phyloP scores from a whole-genome alignment of 2,113 vertebrate species.

The Oreochromis tanganicae region DNA sequence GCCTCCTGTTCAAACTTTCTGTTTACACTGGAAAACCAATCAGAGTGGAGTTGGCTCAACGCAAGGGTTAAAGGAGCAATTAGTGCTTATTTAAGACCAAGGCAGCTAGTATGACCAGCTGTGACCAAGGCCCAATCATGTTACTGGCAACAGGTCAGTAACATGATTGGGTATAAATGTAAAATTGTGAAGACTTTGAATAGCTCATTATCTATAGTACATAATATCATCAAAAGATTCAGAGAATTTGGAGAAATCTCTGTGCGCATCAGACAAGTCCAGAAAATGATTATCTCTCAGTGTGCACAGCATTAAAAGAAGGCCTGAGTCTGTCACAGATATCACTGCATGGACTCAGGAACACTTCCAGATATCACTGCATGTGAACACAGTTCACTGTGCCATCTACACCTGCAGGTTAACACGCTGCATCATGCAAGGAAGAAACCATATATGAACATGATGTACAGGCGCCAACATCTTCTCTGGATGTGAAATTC shows the following conservation, averaged over 20 bases:
- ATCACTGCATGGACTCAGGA: background rate
- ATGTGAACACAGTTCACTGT: accelerated
- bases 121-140: no score
- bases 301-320: background rate
- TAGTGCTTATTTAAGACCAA: background rate
- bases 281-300: background rate
- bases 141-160: background rate
- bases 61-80: background rate
- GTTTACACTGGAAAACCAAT: background rate
- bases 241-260: background rate
- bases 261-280: background rate
- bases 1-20: background rate
- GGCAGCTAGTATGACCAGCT: background rate
- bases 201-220: background rate
- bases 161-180: background rate
- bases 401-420: background rate
- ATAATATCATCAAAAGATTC: background rate
- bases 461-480: background rate
- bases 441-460: background rate
- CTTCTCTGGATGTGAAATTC: background rate
- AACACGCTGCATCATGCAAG: accelerated
- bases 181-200: background rate
- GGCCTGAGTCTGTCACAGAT: background rate
- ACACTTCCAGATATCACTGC: background rate
- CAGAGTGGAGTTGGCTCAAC: background rate